Evolutionary conservation across 1,140 invertebrate genomes (phyloP), one percentile per base, ranked within the genome.

Genomic region (Apocrypta bakeri): DNA sequence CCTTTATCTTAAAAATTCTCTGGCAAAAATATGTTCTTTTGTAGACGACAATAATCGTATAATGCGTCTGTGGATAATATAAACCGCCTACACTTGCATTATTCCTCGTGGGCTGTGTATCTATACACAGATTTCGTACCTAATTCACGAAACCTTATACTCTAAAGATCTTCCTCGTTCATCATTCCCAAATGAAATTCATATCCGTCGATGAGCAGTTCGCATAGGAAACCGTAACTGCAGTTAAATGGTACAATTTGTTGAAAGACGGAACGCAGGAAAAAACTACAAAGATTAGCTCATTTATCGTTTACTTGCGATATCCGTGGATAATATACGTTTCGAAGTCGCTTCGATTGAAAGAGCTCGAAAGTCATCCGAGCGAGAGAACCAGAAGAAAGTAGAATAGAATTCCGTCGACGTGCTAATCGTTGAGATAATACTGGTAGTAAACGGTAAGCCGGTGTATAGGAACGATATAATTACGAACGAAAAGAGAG

Each of bases 261-360:
- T 9, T 9, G 3, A 9, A 37, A 4, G 33, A n/a, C 25, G 64
- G 64, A 11, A 25, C 11, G 1, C n/a, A 64, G n/a, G 25, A 66
- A 68, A 56, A 56, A 37, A 9, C 3, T 37, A 37, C 33, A 75
- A 40, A 68, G 21, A 2, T 48, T 56, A 56, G 17, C 48, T 56
- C 48, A 56, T n/a, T 24, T 21, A 3, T 21, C 12, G 6, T 1
- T 25, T 14, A 66, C 63, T 25, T 40, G 68, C 66, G 42, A 77
- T 66, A 66, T 77, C 27, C 14, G 2, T 14, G 1, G n/a, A 77
- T 77, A 76, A 63, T 21, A n/a, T n/a, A 37, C 21, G 56, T 63
- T 76, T 63, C 69, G 83, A 71, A 56, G 48, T 21, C 21, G 48
- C n/a, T 56, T 56, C 21, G 48, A 56, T 56, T 56, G 17, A 56